A percentile compares a stretch with the other conserved stretches of the same genome.
These are phyloP conservation scores for Drosophila guanche DNA, from an alignment of 1,140 invertebrate species.

Conservation along the genomic window DNA sequence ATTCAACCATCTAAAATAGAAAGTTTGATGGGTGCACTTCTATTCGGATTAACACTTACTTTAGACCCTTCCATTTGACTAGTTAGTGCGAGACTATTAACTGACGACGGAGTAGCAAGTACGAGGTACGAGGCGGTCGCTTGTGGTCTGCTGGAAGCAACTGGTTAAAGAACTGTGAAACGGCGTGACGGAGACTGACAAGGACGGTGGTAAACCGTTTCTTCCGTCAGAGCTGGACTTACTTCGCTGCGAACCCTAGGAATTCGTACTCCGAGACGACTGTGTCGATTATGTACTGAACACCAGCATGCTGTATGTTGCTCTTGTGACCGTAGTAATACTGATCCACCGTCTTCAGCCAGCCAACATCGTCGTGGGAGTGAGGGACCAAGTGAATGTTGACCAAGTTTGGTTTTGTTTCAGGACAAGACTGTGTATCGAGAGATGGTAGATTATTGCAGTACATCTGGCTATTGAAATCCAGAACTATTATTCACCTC, in stretches of 20 bases:
- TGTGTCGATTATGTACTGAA: constrained; percentile 96
- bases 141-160: too few species aligned
- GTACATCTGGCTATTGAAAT: neutral
- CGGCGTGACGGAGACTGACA: too few species aligned
- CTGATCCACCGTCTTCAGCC: constrained; percentile 96
- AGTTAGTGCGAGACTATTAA: too few species aligned
- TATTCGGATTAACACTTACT: constrained; percentile 83
- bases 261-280: constrained; percentile 94
- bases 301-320: constrained; percentile 91
- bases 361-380: constrained; percentile 96
- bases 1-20: constrained; percentile 83
- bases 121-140: too few species aligned
- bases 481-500: constrained; percentile 19
- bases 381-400: constrained; percentile 94
- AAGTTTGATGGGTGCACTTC: neutral
- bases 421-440: constrained; percentile 89
- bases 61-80: too few species aligned
- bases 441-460: neutral
- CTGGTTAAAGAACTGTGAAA: too few species aligned
- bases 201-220: too few species aligned
- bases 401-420: constrained; percentile 85
- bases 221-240: too few species aligned
- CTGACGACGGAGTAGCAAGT: too few species aligned
- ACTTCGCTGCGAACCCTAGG: too few species aligned
- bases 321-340: constrained; percentile 92